Conservation (phyloP, 2,113 vertebrate genomes). For the Todiramphus saurophagus region DNA sequence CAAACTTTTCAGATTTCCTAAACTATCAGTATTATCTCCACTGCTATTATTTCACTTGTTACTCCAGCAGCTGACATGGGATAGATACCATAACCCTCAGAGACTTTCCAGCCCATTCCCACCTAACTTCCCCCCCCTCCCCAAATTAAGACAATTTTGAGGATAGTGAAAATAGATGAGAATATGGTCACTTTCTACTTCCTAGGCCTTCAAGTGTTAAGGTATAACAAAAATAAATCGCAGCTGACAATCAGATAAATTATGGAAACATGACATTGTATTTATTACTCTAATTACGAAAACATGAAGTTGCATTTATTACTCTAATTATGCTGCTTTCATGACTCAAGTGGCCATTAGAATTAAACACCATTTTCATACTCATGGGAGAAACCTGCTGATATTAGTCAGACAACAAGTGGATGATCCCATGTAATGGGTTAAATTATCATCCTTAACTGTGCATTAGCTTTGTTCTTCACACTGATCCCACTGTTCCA, state of each 20-base stretch:
- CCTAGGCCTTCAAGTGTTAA: neutral
- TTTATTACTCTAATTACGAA: slow-evolving; percentile 44
- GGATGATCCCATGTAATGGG: neutral
- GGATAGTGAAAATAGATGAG: neutral
- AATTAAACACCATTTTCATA: neutral
- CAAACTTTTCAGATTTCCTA: neutral
- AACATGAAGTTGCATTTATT: slow-evolving; percentile 26
- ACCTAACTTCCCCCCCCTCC: fast-evolving
- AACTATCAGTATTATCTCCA: neutral
- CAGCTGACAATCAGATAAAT: neutral
- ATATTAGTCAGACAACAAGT: neutral
- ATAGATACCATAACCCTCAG: neutral
- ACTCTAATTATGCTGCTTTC: slow-evolving; percentile 24
- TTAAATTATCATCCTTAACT: neutral
- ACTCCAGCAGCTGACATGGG: neutral
- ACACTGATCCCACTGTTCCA: neutral
- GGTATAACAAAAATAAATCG: neutral
- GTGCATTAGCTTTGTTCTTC: neutral
- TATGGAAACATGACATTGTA: neutral
- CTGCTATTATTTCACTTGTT: no score
- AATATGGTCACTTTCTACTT: neutral
- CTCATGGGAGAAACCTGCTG: neutral
- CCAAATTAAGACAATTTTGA: neutral
- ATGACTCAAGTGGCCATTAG: slow-evolving; percentile 20
- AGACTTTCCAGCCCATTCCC: neutral